These are phyloP conservation scores for Oreochromis mossambicus DNA, from an alignment of 2,797 vertebrate genomes.

Conservation along the genomic window DNA sequence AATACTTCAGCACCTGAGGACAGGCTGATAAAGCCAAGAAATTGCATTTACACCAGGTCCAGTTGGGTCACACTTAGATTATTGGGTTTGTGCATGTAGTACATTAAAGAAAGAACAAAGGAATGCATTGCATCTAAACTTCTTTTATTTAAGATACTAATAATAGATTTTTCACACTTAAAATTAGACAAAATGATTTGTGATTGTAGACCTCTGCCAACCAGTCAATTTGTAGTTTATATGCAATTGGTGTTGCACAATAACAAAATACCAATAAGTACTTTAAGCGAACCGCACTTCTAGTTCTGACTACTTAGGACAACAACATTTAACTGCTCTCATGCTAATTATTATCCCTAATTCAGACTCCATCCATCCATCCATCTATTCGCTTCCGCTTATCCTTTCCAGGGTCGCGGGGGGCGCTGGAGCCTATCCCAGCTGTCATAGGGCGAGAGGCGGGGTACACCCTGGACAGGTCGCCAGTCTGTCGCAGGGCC, in stretches of 20 bases:
- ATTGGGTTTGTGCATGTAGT: constrained; percentile 5
- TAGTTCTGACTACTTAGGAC: neutral
- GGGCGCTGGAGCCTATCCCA: too few relatives aligned
- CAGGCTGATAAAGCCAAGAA: constrained; percentile 25
- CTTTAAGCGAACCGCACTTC: neutral
- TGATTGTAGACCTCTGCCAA: neutral
- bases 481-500: too few relatives aligned
- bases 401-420: too few relatives aligned
- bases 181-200: neutral
- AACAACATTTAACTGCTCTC: neutral
- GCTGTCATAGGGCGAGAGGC: too few relatives aligned
- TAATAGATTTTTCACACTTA: neutral
- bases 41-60: constrained; percentile 24
- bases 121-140: neutral
- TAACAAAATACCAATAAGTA: neutral
- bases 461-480: too few relatives aligned
- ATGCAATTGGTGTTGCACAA: too few relatives aligned
- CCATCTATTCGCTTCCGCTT: too few relatives aligned
- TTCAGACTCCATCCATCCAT: too few relatives aligned
- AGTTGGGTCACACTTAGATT: constrained; percentile 9
- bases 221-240: neutral
- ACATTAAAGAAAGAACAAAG: neutral
- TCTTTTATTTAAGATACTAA: neutral
- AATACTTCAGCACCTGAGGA: constrained; percentile 1
- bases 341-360: neutral